phyloP scores from a whole-genome alignment of 1,140 invertebrate species.

The Triops longicaudatus region DNA sequence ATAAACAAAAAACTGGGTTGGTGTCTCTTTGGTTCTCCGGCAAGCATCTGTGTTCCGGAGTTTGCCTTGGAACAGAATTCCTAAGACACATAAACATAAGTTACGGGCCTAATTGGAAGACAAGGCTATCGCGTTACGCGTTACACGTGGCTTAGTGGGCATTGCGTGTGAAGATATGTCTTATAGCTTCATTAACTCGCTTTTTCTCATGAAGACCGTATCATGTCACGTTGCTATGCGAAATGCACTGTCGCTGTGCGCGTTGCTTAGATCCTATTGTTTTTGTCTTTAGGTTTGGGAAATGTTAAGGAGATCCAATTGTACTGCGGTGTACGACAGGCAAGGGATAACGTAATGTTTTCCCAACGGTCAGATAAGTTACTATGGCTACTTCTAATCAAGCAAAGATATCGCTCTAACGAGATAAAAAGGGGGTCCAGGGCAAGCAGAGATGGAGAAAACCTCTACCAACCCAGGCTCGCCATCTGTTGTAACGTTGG shows the following conservation, averaged over 20 bases:
- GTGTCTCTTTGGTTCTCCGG: neutral
- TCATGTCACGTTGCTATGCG: no score
- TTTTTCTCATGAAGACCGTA: neutral
- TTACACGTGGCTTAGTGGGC: neutral
- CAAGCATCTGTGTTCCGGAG: neutral
- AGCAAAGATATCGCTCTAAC: neutral
- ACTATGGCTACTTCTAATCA: slow-evolving; percentile 12
- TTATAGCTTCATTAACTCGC: neutral
- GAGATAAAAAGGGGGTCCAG: neutral
- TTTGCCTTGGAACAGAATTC: neutral
- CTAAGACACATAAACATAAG: neutral
- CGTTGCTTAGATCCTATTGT: neutral
- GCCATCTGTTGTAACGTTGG: neutral
- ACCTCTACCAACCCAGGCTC: neutral
- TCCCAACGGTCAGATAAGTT: slow-evolving; percentile 14
- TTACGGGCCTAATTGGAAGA: neutral
- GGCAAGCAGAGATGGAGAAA: no score
- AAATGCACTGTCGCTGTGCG: neutral
- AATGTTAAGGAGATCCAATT: neutral
- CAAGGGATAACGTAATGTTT: neutral
- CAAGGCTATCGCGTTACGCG: neutral
- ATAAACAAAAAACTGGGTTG: neutral
- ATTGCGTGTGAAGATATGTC: neutral
- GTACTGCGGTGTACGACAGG: no score
- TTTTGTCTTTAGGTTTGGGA: neutral